phyloP scores from a whole-genome alignment of 2,113 vertebrate species.

The Promerops cafer region DNA sequence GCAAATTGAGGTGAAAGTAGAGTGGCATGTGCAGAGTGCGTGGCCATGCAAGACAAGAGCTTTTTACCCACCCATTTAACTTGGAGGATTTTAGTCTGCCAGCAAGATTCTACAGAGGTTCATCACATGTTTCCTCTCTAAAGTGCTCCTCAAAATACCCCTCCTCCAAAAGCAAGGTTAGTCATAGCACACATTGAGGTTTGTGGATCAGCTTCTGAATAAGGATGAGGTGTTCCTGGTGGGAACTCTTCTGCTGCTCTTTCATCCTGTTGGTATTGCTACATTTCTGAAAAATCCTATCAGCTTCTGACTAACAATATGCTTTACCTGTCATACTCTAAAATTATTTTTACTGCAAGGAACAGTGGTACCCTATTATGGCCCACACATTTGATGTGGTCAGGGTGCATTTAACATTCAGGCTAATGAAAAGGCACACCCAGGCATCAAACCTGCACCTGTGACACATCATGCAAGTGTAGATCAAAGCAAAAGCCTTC shows the following conservation, averaged over 20 bases:
- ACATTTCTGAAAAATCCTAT: constrained; percentile 45
- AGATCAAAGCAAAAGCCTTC: background rate
- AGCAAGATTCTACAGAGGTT: background rate
- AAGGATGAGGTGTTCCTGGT: background rate
- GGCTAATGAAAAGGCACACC: constrained; percentile 19
- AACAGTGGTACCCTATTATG: constrained; percentile 10
- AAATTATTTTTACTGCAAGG: constrained; percentile 53
- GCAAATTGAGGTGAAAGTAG: background rate
- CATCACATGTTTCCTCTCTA: background rate
- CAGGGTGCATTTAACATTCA: background rate
- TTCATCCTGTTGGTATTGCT: constrained; percentile 19
- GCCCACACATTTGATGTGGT: background rate
- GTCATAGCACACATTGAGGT: background rate
- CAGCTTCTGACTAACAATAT: constrained; percentile 33
- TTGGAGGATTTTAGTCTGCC: background rate
- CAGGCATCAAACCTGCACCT: background rate
- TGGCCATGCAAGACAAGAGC: background rate
- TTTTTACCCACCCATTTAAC: background rate
- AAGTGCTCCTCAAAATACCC: background rate
- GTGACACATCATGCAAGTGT: background rate
- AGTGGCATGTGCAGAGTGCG: background rate
- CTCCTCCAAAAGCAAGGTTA: background rate
- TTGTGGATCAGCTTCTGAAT: background rate
- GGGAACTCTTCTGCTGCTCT: background rate
- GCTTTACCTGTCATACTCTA: constrained; percentile 55